These are phyloP conservation scores for Vanessa cardui DNA, from an alignment of 2,888 invertebrate genomes.

Conservation along the genomic window DNA sequence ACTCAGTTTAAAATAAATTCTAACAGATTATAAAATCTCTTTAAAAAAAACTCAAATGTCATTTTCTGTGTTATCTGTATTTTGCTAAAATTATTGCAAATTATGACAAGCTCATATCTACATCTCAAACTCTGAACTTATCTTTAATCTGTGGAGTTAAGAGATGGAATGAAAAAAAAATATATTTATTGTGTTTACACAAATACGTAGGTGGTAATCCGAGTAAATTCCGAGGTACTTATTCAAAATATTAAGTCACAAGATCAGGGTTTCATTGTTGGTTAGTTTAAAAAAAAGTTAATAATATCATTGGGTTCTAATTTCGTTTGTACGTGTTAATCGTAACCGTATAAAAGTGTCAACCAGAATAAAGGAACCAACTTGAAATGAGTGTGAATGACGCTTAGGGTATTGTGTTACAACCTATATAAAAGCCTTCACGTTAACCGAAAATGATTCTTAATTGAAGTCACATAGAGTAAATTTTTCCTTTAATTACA, in stretches of 20 bases:
- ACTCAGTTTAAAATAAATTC: too few relatives aligned
- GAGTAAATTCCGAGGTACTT: slow-evolving; percentile 55
- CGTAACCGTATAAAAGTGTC: slow-evolving; percentile 80
- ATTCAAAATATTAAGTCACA: slow-evolving; percentile 62
- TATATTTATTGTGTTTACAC: slow-evolving; percentile 81
- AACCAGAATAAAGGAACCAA: slow-evolving; percentile 77
- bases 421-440: slow-evolving; percentile 26
- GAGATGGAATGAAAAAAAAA: slow-evolving; percentile 63
- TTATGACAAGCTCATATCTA: slow-evolving; percentile 40
- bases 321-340: slow-evolving; percentile 82
- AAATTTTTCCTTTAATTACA: slow-evolving; percentile 15
- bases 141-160: slow-evolving; percentile 66
- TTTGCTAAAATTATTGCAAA: slow-evolving; percentile 21
- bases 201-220: slow-evolving; percentile 80
- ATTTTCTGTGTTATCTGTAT: neutral
- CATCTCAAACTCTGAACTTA: slow-evolving; percentile 56
- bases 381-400: slow-evolving; percentile 65
- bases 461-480: slow-evolving; percentile 10
- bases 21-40: too few relatives aligned
- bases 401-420: slow-evolving; percentile 63
- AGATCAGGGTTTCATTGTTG: slow-evolving; percentile 61
- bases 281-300: slow-evolving; percentile 53
- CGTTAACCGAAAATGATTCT: slow-evolving; percentile 7
- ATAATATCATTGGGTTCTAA: slow-evolving; percentile 83
- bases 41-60: neutral